Evolutionary conservation across 2,113 vertebrate species (phyloP), one percentile per base, ranked within the genome.

Genomic region (Petromus typicus): DNA sequence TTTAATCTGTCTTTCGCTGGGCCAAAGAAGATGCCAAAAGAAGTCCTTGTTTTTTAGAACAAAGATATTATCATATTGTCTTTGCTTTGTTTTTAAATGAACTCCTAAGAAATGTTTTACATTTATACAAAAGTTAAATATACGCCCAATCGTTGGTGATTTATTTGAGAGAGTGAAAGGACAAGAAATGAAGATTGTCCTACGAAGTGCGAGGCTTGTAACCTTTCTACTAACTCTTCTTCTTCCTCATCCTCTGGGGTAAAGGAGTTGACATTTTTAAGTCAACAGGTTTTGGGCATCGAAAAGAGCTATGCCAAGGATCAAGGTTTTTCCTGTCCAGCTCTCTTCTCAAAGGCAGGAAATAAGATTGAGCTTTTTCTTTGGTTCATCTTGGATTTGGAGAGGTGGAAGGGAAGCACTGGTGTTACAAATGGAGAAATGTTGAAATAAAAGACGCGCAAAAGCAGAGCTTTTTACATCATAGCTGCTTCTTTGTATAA

Each of bases 141-240:
- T 86, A 56, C 59, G 43, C 13, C 63, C 54, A 34, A 51, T n/a
- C 14, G 34, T 81, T 64, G n/a, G 40, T n/a, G 16, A 57, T 66
- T 66, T 83, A 73, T 78, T 71, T 87, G 66, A 85, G 27, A 64
- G n/a, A 78, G 63, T 57, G 61, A 82, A 93, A 66, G 84, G 64
- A 18, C 12, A 56, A 2, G 64, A 23, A 91, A 63, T 88, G 82
- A 83, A 4, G 81, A 54, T 67, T 45, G n/a, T 67, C 40, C 43
- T 23, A 73, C 43, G 37, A 92, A 89, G 75, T 64, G 4, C 51
- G 78, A 8, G 14, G 9, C 17, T 14, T 80, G 11, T 73, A 23
- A 2, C 2, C 90, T 78, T 71, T 9, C 13, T 4, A 32, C 3
- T 54, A 59, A 56, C 27, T 37, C 14, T 51, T 30, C 18, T 4